These are phyloP conservation scores for Conus canariensis DNA, from an alignment of 2,888 invertebrate species.

Conservation along the genomic window DNA sequence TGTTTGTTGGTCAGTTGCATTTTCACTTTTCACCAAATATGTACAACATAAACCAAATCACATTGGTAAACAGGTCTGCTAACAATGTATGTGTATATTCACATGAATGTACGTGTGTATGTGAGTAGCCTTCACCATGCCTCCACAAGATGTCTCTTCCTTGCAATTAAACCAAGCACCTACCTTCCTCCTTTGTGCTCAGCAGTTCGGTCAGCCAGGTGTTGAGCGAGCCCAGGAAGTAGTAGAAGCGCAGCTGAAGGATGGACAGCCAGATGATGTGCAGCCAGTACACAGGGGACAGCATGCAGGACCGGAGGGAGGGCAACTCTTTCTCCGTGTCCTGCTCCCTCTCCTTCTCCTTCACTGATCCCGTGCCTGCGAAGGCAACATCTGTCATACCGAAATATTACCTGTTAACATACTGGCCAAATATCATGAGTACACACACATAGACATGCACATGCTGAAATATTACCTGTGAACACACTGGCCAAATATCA, in stretches of 20 bases:
- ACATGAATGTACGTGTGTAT: no score
- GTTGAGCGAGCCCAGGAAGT: constrained; percentile 64
- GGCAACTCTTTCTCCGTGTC: constrained; percentile 43
- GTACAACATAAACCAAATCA: no score
- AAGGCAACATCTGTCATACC: background rate
- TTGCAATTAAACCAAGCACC: no score
- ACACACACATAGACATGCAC: background rate
- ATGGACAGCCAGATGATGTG: constrained; percentile 66
- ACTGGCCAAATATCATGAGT: background rate
- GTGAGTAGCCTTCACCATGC: no score
- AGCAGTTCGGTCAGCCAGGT: constrained; percentile 42
- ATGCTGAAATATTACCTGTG: background rate
- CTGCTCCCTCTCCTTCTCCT: background rate
- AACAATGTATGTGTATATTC: no score
- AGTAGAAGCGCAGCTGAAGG: constrained; percentile 67
- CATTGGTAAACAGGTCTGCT: no score
- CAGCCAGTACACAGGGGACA: constrained; percentile 59
- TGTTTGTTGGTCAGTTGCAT: no score
- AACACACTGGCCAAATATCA: background rate
- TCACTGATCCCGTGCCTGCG: background rate
- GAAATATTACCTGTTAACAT: background rate
- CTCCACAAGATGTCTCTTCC: no score
- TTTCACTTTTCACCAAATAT: no score
- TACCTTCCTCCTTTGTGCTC: constrained; percentile 38
- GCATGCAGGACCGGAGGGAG: constrained; percentile 56